Evolutionary conservation across 2,888 invertebrate species (phyloP), one percentile per base, ranked within the genome.

Genomic region (Phengaris arion): DNA sequence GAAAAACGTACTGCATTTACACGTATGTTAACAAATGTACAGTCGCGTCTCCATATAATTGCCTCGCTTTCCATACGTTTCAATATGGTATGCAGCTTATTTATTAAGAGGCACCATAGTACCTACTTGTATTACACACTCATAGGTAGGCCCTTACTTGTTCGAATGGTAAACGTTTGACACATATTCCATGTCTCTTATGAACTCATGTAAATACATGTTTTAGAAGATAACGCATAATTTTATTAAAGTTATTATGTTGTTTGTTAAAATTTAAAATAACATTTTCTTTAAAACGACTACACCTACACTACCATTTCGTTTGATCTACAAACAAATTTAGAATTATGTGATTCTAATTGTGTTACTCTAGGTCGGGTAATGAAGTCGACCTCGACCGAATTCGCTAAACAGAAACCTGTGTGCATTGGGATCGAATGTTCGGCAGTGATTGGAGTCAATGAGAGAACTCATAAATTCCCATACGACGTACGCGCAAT

Each of bases 331-430:
- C 64, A 64, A 64, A 64, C 64, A 64, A 64, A 64, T 64, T 45
- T 64, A 64, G 64, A 64, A 78, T 79, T 79, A 80, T 81, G 81
- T 81, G 81, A 78, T 81, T 82, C 82, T 82, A 82, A 82, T 82
- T 82, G 78, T 79, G 78, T 82, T 82, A 81, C 83, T 84, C 83
- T 85, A 85, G 85, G 84, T 85, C 85, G 70, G 10, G 80, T 83
- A 83, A 86, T 83, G 82, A 81, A 85, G 79, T 77, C 84, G 86
- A 82, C 91, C 92, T 92, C 90, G 91, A 89, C 92, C 91, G 80
- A 85, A 89, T 87, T 90, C 81, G 75, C 74, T 80, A 78, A 82
- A 79, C 81, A 83, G 85, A 85, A 86, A 87, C 83, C 84, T 85
- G 86, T 22, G 87, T 87, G 82, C 84, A 89, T 89, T 87, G 84